These are phyloP conservation scores for Gallinago nigripennis DNA, from an alignment of 2,797 vertebrate species.

Conservation along the genomic window DNA sequence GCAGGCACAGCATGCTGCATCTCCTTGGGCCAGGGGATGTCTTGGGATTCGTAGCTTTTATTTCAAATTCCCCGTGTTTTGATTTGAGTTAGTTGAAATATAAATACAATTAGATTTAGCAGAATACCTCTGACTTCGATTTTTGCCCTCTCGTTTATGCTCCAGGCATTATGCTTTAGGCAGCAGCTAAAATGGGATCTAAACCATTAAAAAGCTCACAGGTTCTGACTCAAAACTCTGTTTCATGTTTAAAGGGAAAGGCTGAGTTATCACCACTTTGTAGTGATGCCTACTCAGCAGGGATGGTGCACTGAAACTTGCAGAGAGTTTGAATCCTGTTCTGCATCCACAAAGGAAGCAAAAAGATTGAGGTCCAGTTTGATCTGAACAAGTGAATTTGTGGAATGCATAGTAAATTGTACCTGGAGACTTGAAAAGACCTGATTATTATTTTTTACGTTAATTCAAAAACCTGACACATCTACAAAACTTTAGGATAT, in stretches of 20 bases:
- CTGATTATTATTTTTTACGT: neutral
- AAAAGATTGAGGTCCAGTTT: neutral
- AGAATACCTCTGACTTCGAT: slow-evolving; percentile 39
- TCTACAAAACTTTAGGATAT: neutral
- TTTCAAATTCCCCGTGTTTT: slow-evolving; percentile 13
- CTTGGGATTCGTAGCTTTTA: slow-evolving; percentile 7
- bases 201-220: slow-evolving; percentile 30
- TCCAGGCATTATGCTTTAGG: slow-evolving; percentile 44
- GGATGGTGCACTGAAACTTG: neutral
- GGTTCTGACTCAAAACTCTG: slow-evolving; percentile 4
- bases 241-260: slow-evolving; percentile 58
- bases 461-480: neutral
- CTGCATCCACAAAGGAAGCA: neutral
- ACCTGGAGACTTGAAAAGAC: slow-evolving; percentile 5
- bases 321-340: neutral
- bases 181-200: slow-evolving; percentile 44
- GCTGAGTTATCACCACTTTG: neutral
- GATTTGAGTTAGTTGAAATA: slow-evolving; percentile 34
- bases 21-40: neutral
- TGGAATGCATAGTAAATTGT: neutral
- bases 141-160: slow-evolving; percentile 43
- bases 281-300: slow-evolving; percentile 26
- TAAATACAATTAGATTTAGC: slow-evolving; percentile 32
- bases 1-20: neutral
- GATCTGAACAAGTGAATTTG: neutral